phyloP scores from a whole-genome alignment of 1,140 invertebrate species.

The Leptestheria dahalacensis region DNA sequence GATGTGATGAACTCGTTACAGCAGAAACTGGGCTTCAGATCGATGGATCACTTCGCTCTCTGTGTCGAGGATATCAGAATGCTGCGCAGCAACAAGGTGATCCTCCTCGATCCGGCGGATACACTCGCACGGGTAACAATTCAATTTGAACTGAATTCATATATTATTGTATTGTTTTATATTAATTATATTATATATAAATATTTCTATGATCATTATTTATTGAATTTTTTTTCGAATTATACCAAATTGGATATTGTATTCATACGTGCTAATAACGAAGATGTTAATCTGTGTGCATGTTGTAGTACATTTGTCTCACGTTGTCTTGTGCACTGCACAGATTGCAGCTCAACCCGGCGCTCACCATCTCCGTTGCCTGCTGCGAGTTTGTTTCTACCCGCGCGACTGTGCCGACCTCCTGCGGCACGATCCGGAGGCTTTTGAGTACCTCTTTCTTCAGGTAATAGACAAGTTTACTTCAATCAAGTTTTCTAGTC shows the following conservation, averaged over 20 bases:
- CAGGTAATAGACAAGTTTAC: slow-evolving; percentile 31
- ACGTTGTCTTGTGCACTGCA: too few relatives aligned
- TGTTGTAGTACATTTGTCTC: too few relatives aligned
- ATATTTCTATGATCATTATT: not conserved
- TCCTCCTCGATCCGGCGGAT: slow-evolving; percentile 64
- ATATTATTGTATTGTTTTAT: too few relatives aligned
- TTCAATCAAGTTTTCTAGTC: not conserved
- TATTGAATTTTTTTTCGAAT: too few relatives aligned
- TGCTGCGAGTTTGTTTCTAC: slow-evolving; percentile 75
- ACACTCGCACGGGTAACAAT: slow-evolving; percentile 67
- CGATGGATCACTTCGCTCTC: slow-evolving; percentile 67
- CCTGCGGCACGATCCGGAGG: slow-evolving; percentile 60
- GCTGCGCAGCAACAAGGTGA: slow-evolving; percentile 63
- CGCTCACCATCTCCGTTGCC: slow-evolving; percentile 70
- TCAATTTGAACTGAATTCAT: too few relatives aligned
- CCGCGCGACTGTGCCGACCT: slow-evolving; percentile 66
- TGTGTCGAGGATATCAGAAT: slow-evolving; percentile 81
- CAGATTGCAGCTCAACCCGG: slow-evolving; percentile 78
- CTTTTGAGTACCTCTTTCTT: slow-evolving; percentile 78
- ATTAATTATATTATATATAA: not conserved
- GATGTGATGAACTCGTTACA: slow-evolving; percentile 71
- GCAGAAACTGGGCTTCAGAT: slow-evolving; percentile 65
- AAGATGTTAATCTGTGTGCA: too few relatives aligned
- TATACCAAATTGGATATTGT: too few relatives aligned
- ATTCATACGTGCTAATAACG: too few relatives aligned